Base-by-base conservation (phyloP, 2,888 invertebrate species). In the Stratiomys singularior region DNA sequence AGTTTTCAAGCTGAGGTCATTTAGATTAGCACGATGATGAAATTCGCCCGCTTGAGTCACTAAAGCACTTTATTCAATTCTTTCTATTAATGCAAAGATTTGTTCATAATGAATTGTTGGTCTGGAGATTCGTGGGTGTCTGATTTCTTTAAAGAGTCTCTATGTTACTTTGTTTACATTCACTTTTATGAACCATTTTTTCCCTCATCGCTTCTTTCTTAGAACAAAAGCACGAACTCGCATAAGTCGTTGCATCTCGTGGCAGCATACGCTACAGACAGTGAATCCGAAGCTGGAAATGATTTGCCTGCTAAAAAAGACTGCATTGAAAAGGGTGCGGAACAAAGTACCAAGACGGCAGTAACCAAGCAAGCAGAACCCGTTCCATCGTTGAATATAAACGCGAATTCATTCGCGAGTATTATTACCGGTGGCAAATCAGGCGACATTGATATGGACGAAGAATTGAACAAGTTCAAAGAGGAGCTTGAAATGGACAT, bases 1-100 rank as follows among this genome's bases (percentile, higher is more conserved):
- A 80, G 81, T 81, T 81, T 81, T 80, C 80, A 81, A 80, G 74
- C 80, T 80, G 80, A 81, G 78, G 76, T 79, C 67, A 74, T 60
- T 69, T 69, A 66, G 30, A 9, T 37, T 37, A 37, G n/a, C 13
- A 56, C 47, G 15, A 56, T 77, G 79, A 80, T 79, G 79, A 79
- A 47, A 63, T 7, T 63, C 46, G 63, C 77, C 72, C 77, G 77
- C 78, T 78, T 47, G 79, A 78, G 74, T 79, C 66, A 15, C 47
- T 46, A 13, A 9, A 37, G 37, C 9, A n/a, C 37, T 37, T 9
- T 9, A 37, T 18, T 44, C n/a, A 21, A 13, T 3, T 58, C 60
- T 74, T 58, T 23, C 74, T 23, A 15, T 74, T 74, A 30, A 74
- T 60, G 74, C 13, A 13, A 58, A 58, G 30, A 23, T 9, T 28